Evolutionary conservation across 1,140 invertebrate species (phyloP), one percentile per base, ranked within the genome.

Genomic region (Whitmania pigra): DNA sequence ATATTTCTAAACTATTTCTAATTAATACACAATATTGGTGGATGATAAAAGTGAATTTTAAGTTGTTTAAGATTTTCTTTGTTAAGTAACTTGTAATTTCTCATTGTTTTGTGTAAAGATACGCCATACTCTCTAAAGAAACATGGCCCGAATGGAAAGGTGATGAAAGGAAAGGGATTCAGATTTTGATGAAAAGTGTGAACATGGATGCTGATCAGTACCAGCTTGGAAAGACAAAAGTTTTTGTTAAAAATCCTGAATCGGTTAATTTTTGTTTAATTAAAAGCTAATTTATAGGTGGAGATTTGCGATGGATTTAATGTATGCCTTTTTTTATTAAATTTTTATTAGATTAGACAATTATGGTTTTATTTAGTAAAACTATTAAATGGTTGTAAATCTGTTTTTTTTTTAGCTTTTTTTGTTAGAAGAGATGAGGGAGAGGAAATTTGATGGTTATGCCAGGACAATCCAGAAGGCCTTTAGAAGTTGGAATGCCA

Each of bases 241-340:
- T 90, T 18, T 90, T 90, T 76, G 85, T 90, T 67, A 90, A 90
- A 80, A 88, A 88, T 71, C 88, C 88, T 20, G 88, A 89, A 83
- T 89, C 86, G 66, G 88, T 89, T 79, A 85, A 84, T 80, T 17
- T 17, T 49, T 49, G 5, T 5, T 49, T 3, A 49, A 49, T 49
- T 49, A 11, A 5, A 25, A 17, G 18, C 9, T 63, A 22, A 63
- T 63, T n/a, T n/a, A n/a, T 63, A 31, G 11, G 11, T 63, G 4
- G 1, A 11, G 22, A 31, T 22, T 31, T 25, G n/a, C n/a, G n/a
- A n/a, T n/a, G n/a, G n/a, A n/a, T 36, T 2, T 36, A 36, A 36
- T 36, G 31, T 2, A 36, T 36, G 31, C 31, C 31, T 36, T 36
- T 11, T 25, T 63, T 7, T 6, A 18, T 4, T 63, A 17, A 60